Evolutionary conservation across 2,797 vertebrate genomes (phyloP).

Genomic region (Brotula barbata): DNA sequence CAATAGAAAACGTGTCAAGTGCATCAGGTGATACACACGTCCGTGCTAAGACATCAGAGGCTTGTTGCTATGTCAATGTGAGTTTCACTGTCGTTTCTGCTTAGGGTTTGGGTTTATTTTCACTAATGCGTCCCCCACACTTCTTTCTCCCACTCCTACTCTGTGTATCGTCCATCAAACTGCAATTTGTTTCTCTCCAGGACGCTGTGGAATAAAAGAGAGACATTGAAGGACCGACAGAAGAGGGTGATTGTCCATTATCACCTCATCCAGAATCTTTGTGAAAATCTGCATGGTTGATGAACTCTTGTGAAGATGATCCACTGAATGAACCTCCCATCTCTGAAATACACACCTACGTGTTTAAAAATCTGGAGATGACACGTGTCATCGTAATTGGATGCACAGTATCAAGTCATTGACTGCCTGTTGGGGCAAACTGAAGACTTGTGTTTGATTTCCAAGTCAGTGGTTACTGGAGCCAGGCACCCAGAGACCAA

Average conservation of each 20-base stretch:
- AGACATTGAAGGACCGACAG: conserved; percentile 44
- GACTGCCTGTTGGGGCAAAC: conserved; percentile 55
- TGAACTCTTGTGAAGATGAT: too few species aligned
- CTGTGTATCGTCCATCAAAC: conserved; percentile 30
- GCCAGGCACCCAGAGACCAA: conserved; percentile 48
- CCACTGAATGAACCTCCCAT: too few species aligned
- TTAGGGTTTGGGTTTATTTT: conserved; percentile 66
- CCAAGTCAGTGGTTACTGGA: conserved; percentile 63
- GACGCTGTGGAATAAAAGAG: conserved; percentile 45
- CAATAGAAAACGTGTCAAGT: conserved; percentile 43
- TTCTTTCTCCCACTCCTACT: conserved; percentile 44
- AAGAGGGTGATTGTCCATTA: conserved; percentile 22
- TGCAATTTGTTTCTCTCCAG: conserved; percentile 50
- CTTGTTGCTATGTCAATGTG: conserved; percentile 68
- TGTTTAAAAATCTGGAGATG: conserved; percentile 25
- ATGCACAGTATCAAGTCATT: conserved; percentile 50
- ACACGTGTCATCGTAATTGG: conserved; percentile 44
- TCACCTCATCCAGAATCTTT: conserved; percentile 29
- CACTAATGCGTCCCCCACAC: conserved; percentile 53
- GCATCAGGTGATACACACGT: conserved; percentile 45
- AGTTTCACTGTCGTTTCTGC: conserved; percentile 56
- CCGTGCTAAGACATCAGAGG: conserved; percentile 61
- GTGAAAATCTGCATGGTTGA: conserved; percentile 18
- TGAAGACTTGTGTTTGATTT: conserved; percentile 54
- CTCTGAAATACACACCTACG: not conserved